Percentiles rank a stretch among this genome's conserved stretches.
Evolutionary conservation across 1,140 invertebrate genomes (phyloP).

Genomic region (Drosophila cardini): DNA sequence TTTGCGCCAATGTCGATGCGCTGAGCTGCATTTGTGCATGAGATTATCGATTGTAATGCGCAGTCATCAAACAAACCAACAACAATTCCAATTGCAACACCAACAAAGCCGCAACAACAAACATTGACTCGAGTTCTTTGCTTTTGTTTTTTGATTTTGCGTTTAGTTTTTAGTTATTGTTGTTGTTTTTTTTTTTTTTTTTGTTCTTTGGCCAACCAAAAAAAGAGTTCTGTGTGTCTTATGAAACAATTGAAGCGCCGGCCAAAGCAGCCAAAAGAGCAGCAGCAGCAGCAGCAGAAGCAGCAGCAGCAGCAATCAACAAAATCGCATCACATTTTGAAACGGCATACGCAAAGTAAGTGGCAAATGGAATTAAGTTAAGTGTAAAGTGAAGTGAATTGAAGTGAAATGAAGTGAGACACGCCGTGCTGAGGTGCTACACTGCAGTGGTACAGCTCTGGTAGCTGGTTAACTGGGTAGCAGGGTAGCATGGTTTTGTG

Average conservation of each 20-base stretch:
- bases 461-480: too few species aligned
- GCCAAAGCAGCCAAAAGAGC: conserved; percentile 45
- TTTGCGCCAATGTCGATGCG: conserved; percentile 72
- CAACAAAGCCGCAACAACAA: conserved; percentile 36
- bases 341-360: conserved; percentile 81
- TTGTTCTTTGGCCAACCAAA: conserved; percentile 5
- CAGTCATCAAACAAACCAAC: conserved; percentile 77
- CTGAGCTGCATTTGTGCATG: conserved; percentile 79
- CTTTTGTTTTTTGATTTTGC: conserved; percentile 7
- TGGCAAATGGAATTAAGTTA: conserved; percentile 57
- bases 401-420: background rate
- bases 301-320: conserved; percentile 45
- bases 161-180: too few species aligned
- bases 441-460: too few species aligned
- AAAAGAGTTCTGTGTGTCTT: conserved; percentile 56
- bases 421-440: background rate
- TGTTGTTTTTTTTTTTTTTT: too few species aligned
- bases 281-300: conserved; percentile 21
- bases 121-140: conserved; percentile 45
- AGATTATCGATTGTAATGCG: conserved; percentile 82
- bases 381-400: conserved; percentile 45
- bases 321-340: conserved; percentile 74
- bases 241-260: conserved; percentile 79
- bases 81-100: conserved; percentile 35
- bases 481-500: background rate